Evolutionary conservation across 2,797 vertebrate genomes (phyloP), one percentile per base, ranked within the genome.

Genomic region (Notamacropus eugenii): DNA sequence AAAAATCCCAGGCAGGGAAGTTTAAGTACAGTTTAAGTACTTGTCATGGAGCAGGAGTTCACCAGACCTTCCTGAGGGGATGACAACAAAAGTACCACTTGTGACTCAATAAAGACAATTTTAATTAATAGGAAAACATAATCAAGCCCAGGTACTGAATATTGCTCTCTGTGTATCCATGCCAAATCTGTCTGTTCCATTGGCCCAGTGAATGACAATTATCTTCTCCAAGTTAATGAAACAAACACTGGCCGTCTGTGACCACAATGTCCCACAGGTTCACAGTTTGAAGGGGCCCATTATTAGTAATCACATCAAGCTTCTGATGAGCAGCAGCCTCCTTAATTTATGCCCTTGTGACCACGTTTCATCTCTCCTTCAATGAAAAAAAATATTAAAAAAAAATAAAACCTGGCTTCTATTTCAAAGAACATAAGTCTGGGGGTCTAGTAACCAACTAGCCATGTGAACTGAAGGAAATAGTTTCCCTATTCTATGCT

Each of bases 171-270:
- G 34, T 50, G n/a, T 87, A 92, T 24, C 50, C 50, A 90, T 87
- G 74, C 67, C 31, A 55, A 67, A 55, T 52, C 54, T 57, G 52
- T 90, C 74, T 13, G 19, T 56, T 94, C 28, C 27, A 0, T 90
- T 62, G 94, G 92, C 31, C 58, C 24, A 93, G 52, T 40, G 58
- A 96, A 58, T 22, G 54, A 34, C 24, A 92, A 93, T 95, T n/a
- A 95, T 67, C 67, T 93, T 96, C 55, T 93, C 93, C 29, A 62
- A 87, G 67, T 92, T 91, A 62, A 54, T 91, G 93, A 92, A 95
- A 57, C 31, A 67, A 91, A 46, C 46, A 90, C n/a, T 28, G 27
- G 90, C 50, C 54, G 40, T n/a, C 54, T 54, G 50, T 50, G 46
- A 92, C 10, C 1, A 40, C 5, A 13, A 46, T 8, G 54, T 46